Percentiles rank a stretch among this genome's conserved stretches.
phyloP scores from a whole-genome alignment of 2,797 vertebrate genomes.

The Remorina albescens region DNA sequence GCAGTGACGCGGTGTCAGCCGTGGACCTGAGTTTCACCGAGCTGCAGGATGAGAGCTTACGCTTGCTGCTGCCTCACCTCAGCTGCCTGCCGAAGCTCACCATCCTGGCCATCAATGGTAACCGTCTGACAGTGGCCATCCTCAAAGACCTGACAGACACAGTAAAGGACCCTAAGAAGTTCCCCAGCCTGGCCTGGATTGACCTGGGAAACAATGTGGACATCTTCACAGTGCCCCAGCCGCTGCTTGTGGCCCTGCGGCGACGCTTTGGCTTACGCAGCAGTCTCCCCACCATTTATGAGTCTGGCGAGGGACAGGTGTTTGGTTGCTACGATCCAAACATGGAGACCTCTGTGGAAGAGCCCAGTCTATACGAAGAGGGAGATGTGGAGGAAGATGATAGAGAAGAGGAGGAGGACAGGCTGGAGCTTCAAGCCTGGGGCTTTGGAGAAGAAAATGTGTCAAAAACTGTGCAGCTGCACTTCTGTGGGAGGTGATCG shows the following conservation, averaged over 20 bases:
- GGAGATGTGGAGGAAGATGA: slow-evolving; percentile 72
- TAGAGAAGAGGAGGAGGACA: slow-evolving; percentile 77
- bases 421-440: slow-evolving; percentile 75
- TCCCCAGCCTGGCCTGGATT: slow-evolving; percentile 91
- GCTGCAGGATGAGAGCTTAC: slow-evolving; percentile 87
- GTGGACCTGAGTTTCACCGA: slow-evolving; percentile 94
- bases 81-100: slow-evolving; percentile 86
- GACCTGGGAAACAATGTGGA: slow-evolving; percentile 94
- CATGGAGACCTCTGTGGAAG: slow-evolving; percentile 79
- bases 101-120: slow-evolving; percentile 90
- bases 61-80: slow-evolving; percentile 87
- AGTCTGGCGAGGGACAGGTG: slow-evolving; percentile 79
- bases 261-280: slow-evolving; percentile 89
- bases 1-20: slow-evolving; percentile 81
- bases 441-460: slow-evolving; percentile 59
- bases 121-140: slow-evolving; percentile 86
- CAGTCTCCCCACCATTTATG: slow-evolving; percentile 91
- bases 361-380: slow-evolving; percentile 82
- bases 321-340: slow-evolving; percentile 69
- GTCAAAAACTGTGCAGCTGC: slow-evolving; percentile 73
- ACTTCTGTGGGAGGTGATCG: slow-evolving; percentile 87
- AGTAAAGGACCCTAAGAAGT: slow-evolving; percentile 88
- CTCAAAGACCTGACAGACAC: slow-evolving; percentile 89
- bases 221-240: slow-evolving; percentile 91
- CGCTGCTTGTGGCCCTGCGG: slow-evolving; percentile 89